These are phyloP conservation scores for Micrasema minimum DNA, from an alignment of 1,140 invertebrate species.

Conservation along the genomic window DNA sequence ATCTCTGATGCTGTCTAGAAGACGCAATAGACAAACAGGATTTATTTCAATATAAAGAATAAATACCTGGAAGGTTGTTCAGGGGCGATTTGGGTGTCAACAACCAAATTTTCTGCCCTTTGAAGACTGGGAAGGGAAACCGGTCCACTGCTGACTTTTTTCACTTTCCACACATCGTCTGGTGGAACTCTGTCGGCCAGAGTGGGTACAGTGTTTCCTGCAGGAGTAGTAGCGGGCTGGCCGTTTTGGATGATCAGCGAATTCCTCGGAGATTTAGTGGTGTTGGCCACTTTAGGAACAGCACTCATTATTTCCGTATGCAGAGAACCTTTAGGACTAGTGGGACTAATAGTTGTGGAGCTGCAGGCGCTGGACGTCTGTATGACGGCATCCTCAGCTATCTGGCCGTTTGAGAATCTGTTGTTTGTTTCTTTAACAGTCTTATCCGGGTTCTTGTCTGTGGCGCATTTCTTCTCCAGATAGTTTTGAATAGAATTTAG, in stretches of 20 bases:
- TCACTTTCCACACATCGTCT: conserved; percentile 45
- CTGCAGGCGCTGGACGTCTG: conserved; percentile 37
- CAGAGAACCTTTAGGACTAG: conserved; percentile 45
- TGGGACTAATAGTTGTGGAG: conserved; percentile 45
- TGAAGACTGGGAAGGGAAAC: conserved; percentile 37
- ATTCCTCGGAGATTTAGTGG: conserved; percentile 46
- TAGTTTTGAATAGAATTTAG: conserved; percentile 46
- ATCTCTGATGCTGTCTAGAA: too few species aligned
- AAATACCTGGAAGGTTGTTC: conserved; percentile 26
- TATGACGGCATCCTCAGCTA: background rate
- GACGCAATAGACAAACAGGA: too few species aligned
- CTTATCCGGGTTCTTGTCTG: conserved; percentile 16
- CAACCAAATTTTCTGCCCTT: conserved; percentile 33
- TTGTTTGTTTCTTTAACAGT: conserved; percentile 33
- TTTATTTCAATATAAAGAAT: too few species aligned
- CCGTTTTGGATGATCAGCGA: conserved; percentile 45
- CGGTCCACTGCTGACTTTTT: conserved; percentile 45
- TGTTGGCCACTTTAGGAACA: conserved; percentile 33
- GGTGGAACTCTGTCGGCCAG: conserved; percentile 10
- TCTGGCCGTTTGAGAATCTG: conserved; percentile 39
- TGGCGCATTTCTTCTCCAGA: conserved; percentile 44
- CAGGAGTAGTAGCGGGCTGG: background rate
- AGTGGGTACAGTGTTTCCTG: conserved; percentile 12
- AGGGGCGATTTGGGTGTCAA: conserved; percentile 20
- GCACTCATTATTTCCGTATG: conserved; percentile 40